Percentiles rank a stretch among this genome's conserved stretches.
These are phyloP conservation scores for Stictocephala bisonia DNA, from an alignment of 2,888 invertebrate species.

Conservation along the genomic window DNA sequence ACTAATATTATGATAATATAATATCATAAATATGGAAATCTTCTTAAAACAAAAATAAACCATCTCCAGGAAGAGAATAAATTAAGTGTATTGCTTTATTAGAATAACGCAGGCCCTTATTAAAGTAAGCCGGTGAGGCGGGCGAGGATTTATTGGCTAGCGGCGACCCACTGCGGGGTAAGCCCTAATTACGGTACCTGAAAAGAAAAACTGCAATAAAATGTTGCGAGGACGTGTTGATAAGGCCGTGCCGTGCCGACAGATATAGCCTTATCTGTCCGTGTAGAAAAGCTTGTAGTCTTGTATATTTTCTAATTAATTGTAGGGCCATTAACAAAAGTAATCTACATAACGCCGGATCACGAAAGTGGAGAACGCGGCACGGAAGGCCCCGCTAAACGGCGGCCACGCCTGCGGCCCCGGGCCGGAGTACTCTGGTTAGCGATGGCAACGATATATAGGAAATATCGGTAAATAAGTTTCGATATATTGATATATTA, in stretches of 20 bases:
- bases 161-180: constrained; percentile 21
- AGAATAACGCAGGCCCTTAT: constrained; percentile 22
- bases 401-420: too few relatives aligned
- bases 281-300: constrained; percentile 45
- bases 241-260: constrained; percentile 31
- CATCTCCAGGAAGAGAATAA: constrained; percentile 9
- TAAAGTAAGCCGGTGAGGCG: constrained; percentile 24
- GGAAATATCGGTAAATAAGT: too few relatives aligned
- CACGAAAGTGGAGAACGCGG: constrained; percentile 20
- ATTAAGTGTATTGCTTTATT: constrained; percentile 25
- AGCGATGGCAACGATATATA: too few relatives aligned
- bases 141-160: constrained; percentile 1
- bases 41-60: too few relatives aligned
- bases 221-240: constrained; percentile 7
- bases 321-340: constrained; percentile 46
- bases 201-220: constrained; percentile 40
- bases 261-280: constrained; percentile 32
- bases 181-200: constrained; percentile 26
- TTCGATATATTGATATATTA: too few relatives aligned
- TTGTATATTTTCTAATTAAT: constrained; percentile 47
- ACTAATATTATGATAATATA: too few relatives aligned
- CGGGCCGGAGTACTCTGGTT: too few relatives aligned
- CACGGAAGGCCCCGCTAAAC: constrained; percentile 26
- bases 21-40: too few relatives aligned
- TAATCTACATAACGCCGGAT: constrained; percentile 44